These are phyloP conservation scores for Boulengeromyrus knoepffleri DNA, from an alignment of 2,113 vertebrate species.

Conservation along the genomic window DNA sequence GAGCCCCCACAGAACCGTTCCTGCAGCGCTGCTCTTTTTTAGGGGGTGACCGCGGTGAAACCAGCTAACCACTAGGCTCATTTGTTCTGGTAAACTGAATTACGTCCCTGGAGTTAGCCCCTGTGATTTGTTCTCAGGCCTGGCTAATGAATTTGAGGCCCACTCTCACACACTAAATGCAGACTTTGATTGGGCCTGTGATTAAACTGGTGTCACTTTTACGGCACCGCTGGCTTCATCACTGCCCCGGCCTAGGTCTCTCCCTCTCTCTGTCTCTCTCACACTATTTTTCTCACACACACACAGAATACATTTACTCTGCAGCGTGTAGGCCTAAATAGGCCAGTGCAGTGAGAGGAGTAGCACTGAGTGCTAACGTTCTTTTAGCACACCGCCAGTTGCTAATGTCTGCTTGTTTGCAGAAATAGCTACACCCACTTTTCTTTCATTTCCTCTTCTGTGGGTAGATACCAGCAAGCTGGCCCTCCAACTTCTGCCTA, in stretches of 20 bases:
- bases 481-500: neutral
- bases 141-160: constrained; percentile 15
- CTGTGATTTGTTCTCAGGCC: neutral
- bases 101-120: constrained; percentile 1
- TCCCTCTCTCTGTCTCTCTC: neutral
- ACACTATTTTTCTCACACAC: neutral
- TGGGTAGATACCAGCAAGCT: neutral
- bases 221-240: constrained; percentile 7
- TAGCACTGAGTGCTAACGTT: neutral
- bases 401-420: neutral
- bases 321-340: neutral
- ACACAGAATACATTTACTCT: neutral
- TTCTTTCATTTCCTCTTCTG: neutral
- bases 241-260: constrained; percentile 4
- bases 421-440: neutral
- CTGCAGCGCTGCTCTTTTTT: neutral
- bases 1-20: neutral
- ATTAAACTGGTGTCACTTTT: constrained; percentile 18
- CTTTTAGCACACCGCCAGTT: neutral
- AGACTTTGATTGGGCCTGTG: constrained; percentile 16
- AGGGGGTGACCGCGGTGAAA: neutral
- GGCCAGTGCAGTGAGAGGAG: neutral
- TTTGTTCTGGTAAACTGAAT: neutral
- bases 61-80: neutral
- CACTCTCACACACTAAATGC: constrained; percentile 4